These are phyloP conservation scores for Cladorhizidae sp. DNA, from an alignment of 37 sponge, comb jelly and placozoan genomes.

Conservation along the genomic window DNA sequence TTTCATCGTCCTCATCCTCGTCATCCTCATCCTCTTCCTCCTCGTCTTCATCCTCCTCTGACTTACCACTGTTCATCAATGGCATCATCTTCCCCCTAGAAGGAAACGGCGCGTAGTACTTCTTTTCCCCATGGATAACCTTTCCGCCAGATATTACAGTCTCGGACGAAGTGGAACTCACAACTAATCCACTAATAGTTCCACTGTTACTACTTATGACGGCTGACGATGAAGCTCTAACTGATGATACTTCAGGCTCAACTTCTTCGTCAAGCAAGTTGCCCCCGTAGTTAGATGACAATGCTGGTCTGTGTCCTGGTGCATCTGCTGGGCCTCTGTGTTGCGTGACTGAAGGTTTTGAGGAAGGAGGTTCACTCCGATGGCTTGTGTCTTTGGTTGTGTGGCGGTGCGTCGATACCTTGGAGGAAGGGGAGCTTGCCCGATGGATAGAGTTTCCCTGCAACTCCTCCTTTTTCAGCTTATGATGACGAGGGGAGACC, in stretches of 20 bases:
- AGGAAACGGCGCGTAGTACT: neutral
- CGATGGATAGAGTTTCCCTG: too few species aligned
- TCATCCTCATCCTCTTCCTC: neutral
- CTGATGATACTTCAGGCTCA: neutral
- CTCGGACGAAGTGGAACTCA: too few species aligned
- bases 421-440: too few species aligned
- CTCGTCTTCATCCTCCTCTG: neutral
- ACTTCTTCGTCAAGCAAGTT: neutral
- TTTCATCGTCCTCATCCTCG: neutral
- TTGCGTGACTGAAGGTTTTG: too few species aligned
- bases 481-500: too few species aligned
- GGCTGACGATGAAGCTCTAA: neutral
- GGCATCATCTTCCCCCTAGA: slow-evolving; percentile 11
- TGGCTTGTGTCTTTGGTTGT: too few species aligned
- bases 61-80: neutral
- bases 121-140: neutral
- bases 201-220: neutral
- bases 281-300: neutral
- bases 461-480: too few species aligned
- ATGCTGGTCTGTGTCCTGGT: neutral
- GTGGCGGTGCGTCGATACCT: too few species aligned
- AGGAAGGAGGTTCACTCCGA: too few species aligned
- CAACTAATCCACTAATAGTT: too few species aligned
- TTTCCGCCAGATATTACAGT: neutral
- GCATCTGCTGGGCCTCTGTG: neutral